These are phyloP conservation scores for Eulemur albifrons DNA, from an alignment of 2,797 vertebrate species.

Conservation along the genomic window DNA sequence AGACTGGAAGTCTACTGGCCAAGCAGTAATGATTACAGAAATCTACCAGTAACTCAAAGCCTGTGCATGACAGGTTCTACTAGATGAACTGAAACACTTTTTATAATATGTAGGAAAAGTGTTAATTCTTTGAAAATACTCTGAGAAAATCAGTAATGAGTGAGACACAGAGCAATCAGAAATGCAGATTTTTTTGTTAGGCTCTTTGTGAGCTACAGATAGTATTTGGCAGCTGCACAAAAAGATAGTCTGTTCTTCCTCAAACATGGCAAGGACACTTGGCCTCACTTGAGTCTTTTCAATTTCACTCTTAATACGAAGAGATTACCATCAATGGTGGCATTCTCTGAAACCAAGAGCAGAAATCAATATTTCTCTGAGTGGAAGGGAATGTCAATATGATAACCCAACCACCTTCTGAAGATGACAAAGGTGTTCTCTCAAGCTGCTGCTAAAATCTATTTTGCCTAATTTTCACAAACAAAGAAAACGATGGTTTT, in stretches of 20 bases:
- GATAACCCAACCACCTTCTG: neutral
- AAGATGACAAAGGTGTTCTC: conserved; percentile 44
- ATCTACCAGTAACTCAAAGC: neutral
- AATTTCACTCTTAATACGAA: neutral
- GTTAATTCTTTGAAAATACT: neutral
- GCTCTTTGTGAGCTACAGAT: neutral
- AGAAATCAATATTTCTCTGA: conserved; percentile 9
- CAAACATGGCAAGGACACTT: neutral
- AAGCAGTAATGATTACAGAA: neutral
- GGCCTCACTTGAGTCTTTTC: neutral
- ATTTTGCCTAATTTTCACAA: conserved; percentile 56
- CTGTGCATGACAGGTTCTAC: neutral
- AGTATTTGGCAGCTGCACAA: neutral
- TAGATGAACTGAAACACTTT: neutral
- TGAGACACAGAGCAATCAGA: neutral
- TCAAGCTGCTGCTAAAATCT: conserved; percentile 44
- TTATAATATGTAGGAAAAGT: neutral
- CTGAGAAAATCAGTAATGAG: neutral
- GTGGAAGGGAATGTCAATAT: neutral
- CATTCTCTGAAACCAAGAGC: conserved; percentile 24
- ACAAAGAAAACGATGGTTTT: conserved; percentile 42
- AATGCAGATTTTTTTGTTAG: neutral
- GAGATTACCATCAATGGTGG: neutral
- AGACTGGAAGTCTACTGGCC: neutral
- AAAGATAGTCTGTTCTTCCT: neutral